A percentile compares a stretch with the other conserved stretches of the same genome.
phyloP scores from a whole-genome alignment of 2,797 vertebrate genomes.

The Scolopax bukidnonensis region DNA sequence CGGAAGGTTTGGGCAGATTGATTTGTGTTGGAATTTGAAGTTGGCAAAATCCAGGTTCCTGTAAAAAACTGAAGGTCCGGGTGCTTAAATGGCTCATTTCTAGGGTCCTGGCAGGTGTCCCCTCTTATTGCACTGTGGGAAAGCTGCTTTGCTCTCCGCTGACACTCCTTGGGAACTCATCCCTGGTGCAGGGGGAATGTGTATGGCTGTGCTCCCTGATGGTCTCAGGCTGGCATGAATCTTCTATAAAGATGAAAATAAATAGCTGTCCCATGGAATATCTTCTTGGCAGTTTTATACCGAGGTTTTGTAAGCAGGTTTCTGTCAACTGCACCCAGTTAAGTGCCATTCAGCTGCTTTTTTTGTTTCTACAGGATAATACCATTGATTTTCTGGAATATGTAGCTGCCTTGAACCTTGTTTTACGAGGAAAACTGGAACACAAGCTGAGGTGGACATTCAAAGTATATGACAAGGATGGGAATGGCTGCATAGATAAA shows the following conservation, averaged over 20 bases:
- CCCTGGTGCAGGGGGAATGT: background rate
- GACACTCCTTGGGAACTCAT: background rate
- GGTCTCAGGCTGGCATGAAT: background rate
- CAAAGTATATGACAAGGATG: constrained; percentile 96
- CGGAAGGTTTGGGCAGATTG: background rate
- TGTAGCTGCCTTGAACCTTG: constrained; percentile 92
- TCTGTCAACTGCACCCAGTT: accelerated
- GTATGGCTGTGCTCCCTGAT: background rate
- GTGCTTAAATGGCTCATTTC: background rate
- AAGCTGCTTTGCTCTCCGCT: background rate
- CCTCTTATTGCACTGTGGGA: background rate
- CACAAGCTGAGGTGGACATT: constrained; percentile 98
- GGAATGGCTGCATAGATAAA: constrained; percentile 95
- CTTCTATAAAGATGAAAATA: accelerated
- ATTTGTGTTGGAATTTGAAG: background rate
- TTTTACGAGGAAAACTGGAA: constrained; percentile 92
- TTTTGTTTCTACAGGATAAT: constrained; percentile 84
- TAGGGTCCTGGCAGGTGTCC: background rate
- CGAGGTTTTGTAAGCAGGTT: background rate
- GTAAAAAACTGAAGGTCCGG: background rate
- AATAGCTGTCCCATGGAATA: accelerated
- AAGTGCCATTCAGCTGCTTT: background rate
- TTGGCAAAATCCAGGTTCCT: background rate
- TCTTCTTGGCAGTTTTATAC: accelerated
- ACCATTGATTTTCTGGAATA: constrained; percentile 98